Evolutionary conservation across 2,113 vertebrate species (phyloP).

Genomic region (Anser brachyrhynchus): DNA sequence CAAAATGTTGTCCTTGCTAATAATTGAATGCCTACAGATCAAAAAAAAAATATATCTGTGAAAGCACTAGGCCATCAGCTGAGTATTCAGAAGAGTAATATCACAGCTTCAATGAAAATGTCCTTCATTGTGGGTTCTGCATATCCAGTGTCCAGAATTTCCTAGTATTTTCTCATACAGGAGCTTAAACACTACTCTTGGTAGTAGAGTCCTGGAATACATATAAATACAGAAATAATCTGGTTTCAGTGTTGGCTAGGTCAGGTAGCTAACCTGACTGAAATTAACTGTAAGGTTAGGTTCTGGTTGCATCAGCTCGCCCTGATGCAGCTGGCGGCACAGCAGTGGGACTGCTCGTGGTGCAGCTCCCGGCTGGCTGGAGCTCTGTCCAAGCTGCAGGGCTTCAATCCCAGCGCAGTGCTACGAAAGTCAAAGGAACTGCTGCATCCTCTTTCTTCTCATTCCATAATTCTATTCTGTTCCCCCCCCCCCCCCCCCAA

Average conservation of each 20-base stretch:
- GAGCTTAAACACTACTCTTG: not conserved
- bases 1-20: not conserved
- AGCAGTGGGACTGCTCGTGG: not conserved
- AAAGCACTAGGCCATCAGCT: not conserved
- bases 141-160: not conserved
- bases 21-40: not conserved
- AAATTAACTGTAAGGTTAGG: not conserved
- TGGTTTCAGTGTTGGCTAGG: not conserved
- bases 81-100: not conserved
- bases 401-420: not conserved
- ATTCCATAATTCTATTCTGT: not conserved
- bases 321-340: rapidly evolving
- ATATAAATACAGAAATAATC: not conserved
- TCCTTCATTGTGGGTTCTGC: not conserved
- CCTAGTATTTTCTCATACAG: not conserved
- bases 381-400: rapidly evolving
- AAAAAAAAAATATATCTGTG: not conserved
- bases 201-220: not conserved
- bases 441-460: not conserved
- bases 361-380: not conserved
- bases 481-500: not conserved
- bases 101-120: not conserved
- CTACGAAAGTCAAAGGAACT: not conserved
- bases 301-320: not conserved
- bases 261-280: not conserved